Conservation (phyloP, 2,113 vertebrate species). For the Siphamia tubifer region DNA sequence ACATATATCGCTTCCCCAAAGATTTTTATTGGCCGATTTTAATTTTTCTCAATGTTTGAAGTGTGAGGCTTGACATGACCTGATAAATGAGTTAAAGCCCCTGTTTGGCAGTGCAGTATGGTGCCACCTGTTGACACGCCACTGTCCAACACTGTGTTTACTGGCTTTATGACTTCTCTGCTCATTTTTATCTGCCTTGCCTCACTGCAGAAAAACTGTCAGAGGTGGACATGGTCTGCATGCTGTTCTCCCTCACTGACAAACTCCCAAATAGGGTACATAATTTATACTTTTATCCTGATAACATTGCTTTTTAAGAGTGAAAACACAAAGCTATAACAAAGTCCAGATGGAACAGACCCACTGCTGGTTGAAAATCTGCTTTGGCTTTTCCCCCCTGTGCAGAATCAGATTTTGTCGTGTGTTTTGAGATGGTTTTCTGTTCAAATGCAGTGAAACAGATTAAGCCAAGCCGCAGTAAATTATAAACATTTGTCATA, state of each 20-base stretch:
- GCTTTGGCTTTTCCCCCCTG: constrained; percentile 28
- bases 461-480: constrained; percentile 54
- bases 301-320: constrained; percentile 59
- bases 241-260: constrained; percentile 32
- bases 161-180: background rate
- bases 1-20: constrained; percentile 29
- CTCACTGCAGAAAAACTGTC: background rate
- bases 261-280: constrained; percentile 36
- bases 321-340: constrained; percentile 59
- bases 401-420: constrained; percentile 39
- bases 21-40: constrained; percentile 11
- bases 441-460: constrained; percentile 45
- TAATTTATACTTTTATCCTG: constrained; percentile 61
- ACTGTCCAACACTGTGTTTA: background rate
- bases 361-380: constrained; percentile 43
- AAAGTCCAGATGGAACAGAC: constrained; percentile 66
- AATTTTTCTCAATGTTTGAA: constrained; percentile 3
- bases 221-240: constrained; percentile 16
- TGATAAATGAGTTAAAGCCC: background rate
- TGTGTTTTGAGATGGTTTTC: constrained; percentile 39
- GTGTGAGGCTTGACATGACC: constrained; percentile 8
- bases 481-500: constrained; percentile 68
- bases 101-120: background rate
- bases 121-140: constrained; percentile 10
- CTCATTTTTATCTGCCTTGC: background rate